phyloP scores from a whole-genome alignment of 2,797 vertebrate species.

The Tauraco hartlaubi region DNA sequence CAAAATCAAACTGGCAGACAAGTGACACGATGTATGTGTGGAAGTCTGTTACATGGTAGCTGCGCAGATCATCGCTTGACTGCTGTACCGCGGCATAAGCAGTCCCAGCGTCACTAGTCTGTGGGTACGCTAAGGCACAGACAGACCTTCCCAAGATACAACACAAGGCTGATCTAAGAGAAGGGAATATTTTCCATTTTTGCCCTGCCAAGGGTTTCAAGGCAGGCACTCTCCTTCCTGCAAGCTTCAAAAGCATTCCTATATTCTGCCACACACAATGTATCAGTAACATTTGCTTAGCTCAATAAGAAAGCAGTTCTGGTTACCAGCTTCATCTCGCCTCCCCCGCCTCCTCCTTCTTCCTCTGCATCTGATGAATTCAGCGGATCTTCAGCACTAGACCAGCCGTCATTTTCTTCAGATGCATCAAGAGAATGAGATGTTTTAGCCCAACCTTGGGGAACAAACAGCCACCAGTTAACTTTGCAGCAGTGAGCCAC shows the following conservation, averaged over 20 bases:
- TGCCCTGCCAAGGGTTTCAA: neutral
- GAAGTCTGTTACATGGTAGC: fast-evolving
- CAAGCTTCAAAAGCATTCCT: neutral
- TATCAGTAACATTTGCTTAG: neutral
- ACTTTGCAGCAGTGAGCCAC: neutral
- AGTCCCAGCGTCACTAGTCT: fast-evolving
- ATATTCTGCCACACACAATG: neutral
- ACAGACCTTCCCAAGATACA: neutral
- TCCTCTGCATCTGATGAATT: constrained; percentile 96
- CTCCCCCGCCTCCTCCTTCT: constrained; percentile 75
- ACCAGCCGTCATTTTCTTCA: constrained; percentile 94
- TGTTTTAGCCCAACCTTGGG: constrained; percentile 92
- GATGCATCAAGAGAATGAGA: constrained; percentile 90
- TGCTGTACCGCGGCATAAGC: neutral
- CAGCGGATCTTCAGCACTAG: constrained; percentile 92
- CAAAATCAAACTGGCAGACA: neutral
- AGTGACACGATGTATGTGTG: fast-evolving
- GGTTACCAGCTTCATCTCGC: constrained; percentile 89
- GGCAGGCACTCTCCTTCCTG: neutral
- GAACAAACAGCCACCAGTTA: neutral
- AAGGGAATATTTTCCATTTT: neutral
- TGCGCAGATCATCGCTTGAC: fast-evolving
- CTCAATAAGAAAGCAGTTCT: neutral
- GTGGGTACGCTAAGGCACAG: neutral
- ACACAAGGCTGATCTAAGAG: neutral